A percentile compares a stretch with the other conserved stretches of the same genome.
These are phyloP conservation scores for Drosophila kokeensis DNA, from an alignment of 2,888 invertebrate species.

Conservation along the genomic window DNA sequence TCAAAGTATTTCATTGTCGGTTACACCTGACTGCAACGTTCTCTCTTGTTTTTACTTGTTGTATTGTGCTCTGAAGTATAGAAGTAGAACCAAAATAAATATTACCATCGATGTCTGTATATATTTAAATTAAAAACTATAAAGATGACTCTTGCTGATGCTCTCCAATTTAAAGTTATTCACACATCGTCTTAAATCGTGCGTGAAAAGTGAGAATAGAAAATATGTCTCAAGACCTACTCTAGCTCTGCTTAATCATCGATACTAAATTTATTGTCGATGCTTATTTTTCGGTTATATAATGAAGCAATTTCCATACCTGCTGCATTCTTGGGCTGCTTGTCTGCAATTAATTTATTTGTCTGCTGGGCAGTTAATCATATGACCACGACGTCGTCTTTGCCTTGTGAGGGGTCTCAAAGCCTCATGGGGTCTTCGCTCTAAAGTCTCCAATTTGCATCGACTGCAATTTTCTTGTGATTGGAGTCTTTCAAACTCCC, in stretches of 20 bases:
- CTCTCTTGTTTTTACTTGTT: too few species aligned
- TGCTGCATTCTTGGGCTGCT: constrained; percentile 26
- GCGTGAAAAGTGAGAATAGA: neutral
- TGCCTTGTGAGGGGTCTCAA: constrained; percentile 21
- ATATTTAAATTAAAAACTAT: neutral
- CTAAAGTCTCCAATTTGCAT: constrained; percentile 23
- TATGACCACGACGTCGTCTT: constrained; percentile 23
- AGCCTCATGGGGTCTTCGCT: constrained; percentile 62
- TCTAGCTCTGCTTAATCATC: constrained; percentile 7
- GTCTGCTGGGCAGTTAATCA: constrained; percentile 55
- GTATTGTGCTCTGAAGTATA: too few species aligned
- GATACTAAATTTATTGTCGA: constrained; percentile 5
- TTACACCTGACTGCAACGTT: too few species aligned
- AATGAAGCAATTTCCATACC: constrained; percentile 48
- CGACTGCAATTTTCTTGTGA: constrained; percentile 17
- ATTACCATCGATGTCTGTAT: too few species aligned
- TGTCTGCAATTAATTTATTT: constrained; percentile 64
- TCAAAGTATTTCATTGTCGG: too few species aligned
- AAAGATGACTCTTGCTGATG: neutral
- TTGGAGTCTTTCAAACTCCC: constrained; percentile 28
- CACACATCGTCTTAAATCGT: neutral
- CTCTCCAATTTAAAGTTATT: neutral
- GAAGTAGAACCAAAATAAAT: too few species aligned
- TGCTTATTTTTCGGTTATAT: constrained; percentile 33
- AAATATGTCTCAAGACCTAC: constrained; percentile 5